A percentile compares a stretch with the other conserved stretches of the same genome.
These are phyloP conservation scores for Trichoplusia ni DNA, from an alignment of 1,140 invertebrate species.

Conservation along the genomic window DNA sequence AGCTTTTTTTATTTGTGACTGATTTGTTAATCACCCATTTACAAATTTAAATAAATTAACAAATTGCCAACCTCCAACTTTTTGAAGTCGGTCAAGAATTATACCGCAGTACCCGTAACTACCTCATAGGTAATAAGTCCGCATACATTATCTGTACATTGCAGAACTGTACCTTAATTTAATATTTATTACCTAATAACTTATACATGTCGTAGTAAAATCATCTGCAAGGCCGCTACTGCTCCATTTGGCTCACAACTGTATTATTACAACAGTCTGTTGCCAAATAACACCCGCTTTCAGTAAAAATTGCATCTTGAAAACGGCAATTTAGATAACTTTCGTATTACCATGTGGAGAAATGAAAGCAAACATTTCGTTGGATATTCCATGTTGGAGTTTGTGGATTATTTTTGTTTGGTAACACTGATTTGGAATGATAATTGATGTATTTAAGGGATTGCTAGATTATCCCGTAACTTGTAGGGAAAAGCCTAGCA, in stretches of 20 bases:
- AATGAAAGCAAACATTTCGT: neutral
- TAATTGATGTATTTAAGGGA: too few relatives aligned
- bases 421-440: too few relatives aligned
- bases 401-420: neutral
- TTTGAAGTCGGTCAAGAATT: too few relatives aligned
- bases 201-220: neutral
- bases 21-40: too few relatives aligned
- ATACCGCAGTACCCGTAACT: too few relatives aligned
- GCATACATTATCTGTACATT: too few relatives aligned
- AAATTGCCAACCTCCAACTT: too few relatives aligned
- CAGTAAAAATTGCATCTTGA: neutral
- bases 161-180: neutral
- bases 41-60: too few relatives aligned
- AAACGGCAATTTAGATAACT: conserved; percentile 21
- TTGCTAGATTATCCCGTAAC: too few relatives aligned
- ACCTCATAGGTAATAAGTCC: too few relatives aligned
- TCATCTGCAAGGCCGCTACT: neutral
- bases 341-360: conserved; percentile 3
- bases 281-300: conserved; percentile 5
- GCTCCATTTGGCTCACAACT: conserved; percentile 4
- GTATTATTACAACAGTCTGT: neutral
- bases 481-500: too few relatives aligned
- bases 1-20: too few relatives aligned
- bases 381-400: neutral
- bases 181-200: neutral